These are phyloP conservation scores for Stenotaenia linearis DNA, from an alignment of 2,888 invertebrate species.

Conservation along the genomic window DNA sequence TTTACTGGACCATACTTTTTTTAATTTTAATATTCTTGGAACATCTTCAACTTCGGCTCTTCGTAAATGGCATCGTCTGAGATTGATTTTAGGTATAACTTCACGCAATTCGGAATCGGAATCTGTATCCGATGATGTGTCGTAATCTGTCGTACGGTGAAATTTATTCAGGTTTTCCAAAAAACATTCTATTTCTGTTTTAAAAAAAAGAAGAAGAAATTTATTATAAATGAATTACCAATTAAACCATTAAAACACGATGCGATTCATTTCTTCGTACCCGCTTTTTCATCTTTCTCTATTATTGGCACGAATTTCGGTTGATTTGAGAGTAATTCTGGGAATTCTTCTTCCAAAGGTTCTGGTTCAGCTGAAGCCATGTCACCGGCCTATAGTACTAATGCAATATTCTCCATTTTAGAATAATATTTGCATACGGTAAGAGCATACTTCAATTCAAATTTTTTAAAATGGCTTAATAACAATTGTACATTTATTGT, in stretches of 20 bases:
- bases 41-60: constrained; percentile 24
- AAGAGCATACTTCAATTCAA: too few relatives aligned
- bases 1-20: background rate
- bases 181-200: background rate
- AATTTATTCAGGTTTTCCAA: background rate
- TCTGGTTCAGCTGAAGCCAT: too few relatives aligned
- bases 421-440: too few relatives aligned
- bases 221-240: background rate
- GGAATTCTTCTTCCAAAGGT: too few relatives aligned
- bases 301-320: background rate
- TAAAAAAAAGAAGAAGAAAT: background rate
- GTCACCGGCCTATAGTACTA: too few relatives aligned
- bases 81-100: background rate
- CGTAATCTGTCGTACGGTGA: background rate
- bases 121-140: background rate
- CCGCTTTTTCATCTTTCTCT: background rate
- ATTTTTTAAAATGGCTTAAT: too few relatives aligned
- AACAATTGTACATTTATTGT: too few relatives aligned
- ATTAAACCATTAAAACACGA: too few relatives aligned
- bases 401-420: too few relatives aligned
- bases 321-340: background rate
- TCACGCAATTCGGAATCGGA: background rate
- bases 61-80: background rate
- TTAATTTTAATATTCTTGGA: background rate
- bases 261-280: background rate